A percentile compares a stretch with the other conserved stretches of the same genome.
phyloP scores from a whole-genome alignment of 2,888 invertebrate genomes.

The Apamea crenata region DNA sequence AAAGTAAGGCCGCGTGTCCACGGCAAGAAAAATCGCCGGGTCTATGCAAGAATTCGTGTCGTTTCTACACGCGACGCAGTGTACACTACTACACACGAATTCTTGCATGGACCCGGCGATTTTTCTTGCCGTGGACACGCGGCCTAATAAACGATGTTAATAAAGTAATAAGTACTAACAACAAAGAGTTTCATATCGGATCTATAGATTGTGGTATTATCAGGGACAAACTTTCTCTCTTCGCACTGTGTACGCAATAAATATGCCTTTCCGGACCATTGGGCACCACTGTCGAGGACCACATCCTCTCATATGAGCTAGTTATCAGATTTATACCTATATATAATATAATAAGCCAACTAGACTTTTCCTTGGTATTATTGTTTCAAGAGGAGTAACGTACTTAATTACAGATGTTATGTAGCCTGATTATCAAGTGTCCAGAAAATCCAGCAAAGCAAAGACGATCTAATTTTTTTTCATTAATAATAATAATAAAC shows the following conservation, averaged over 20 bases:
- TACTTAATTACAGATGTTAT: not conserved
- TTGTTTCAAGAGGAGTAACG: not conserved
- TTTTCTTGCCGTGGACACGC: no score
- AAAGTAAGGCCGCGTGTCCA: no score
- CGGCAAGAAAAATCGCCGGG: no score
- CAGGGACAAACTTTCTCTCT: slow-evolving; percentile 37
- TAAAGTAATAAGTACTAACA: slow-evolving; percentile 34
- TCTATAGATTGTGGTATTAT: slow-evolving; percentile 33
- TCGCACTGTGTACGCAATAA: slow-evolving; percentile 23
- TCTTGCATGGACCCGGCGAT: no score
- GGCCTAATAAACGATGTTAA: not conserved
- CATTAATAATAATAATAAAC: not conserved
- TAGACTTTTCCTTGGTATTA: not conserved
- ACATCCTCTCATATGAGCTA: not conserved
- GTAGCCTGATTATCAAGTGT: not conserved
- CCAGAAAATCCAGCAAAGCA: not conserved
- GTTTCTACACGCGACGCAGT: no score
- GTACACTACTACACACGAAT: no score
- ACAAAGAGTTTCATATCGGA: slow-evolving; percentile 38
- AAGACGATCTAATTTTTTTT: not conserved
- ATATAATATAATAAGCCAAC: not conserved
- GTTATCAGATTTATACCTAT: not conserved
- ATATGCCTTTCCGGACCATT: not conserved
- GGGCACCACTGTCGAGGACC: not conserved
- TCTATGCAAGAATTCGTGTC: no score